A percentile compares a stretch with the other conserved stretches of the same genome.
Evolutionary conservation across 2,113 vertebrate genomes (phyloP).

Genomic region (Petroica traversi): DNA sequence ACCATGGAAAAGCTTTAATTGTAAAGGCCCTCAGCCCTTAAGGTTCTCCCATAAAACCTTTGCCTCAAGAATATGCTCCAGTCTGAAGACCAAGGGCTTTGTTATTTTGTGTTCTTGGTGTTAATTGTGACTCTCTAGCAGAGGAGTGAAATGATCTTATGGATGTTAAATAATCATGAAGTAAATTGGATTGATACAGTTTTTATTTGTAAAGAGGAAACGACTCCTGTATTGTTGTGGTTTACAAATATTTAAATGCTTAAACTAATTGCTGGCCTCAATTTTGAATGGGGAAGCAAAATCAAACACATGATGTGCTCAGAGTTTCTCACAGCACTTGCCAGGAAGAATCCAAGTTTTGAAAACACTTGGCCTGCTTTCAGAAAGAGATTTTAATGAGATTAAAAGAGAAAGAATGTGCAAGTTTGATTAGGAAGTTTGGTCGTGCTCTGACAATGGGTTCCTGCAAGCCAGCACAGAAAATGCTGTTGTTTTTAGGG

Average conservation of each 20-base stretch:
- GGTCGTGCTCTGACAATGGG: not conserved
- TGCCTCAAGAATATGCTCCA: not conserved
- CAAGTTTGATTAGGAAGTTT: constrained; percentile 32
- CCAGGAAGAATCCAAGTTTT: constrained; percentile 37
- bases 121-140: not conserved
- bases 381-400: constrained; percentile 39
- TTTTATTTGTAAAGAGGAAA: constrained; percentile 51
- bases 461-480: not conserved
- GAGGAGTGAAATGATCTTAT: not conserved
- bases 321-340: constrained; percentile 33
- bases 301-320: constrained; percentile 3
- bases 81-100: not conserved
- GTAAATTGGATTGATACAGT: not conserved
- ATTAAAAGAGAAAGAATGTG: constrained; percentile 43
- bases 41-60: not conserved
- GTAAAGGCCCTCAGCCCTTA: not conserved
- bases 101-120: not conserved
- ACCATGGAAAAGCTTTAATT: not conserved
- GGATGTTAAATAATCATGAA: not conserved
- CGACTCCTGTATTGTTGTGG: constrained; percentile 3
- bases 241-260: constrained; percentile 44
- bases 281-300: constrained; percentile 44
- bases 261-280: constrained; percentile 13
- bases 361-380: constrained; percentile 48
- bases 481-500: not conserved